These are phyloP conservation scores for Drosophila cracens DNA, from an alignment of 2,888 invertebrate genomes.

Conservation along the genomic window DNA sequence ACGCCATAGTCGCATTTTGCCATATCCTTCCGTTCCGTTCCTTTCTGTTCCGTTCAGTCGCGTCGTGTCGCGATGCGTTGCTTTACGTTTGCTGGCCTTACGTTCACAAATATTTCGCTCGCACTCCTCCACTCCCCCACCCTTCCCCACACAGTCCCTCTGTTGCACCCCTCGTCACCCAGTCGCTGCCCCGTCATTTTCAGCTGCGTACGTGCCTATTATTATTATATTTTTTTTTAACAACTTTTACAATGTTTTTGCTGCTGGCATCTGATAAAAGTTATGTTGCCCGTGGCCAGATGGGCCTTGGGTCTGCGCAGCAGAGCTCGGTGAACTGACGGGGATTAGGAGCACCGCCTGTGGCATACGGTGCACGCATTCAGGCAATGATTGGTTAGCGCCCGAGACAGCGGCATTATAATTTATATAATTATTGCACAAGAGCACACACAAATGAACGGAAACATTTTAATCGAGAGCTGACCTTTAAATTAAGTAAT, in stretches of 20 bases:
- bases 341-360: constrained; percentile 37
- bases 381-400: constrained; percentile 41
- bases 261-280: constrained; percentile 70
- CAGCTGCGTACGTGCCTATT: constrained; percentile 75
- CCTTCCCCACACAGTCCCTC: not conserved
- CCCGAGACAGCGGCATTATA: constrained; percentile 34
- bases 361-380: constrained; percentile 48
- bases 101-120: constrained; percentile 66
- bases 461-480: constrained; percentile 2
- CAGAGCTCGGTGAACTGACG: not conserved
- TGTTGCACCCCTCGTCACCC: constrained; percentile 12
- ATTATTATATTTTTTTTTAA: constrained; percentile 53
- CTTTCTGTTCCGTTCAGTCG: constrained; percentile 15
- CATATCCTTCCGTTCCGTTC: constrained; percentile 69
- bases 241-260: constrained; percentile 75
- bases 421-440: constrained; percentile 46
- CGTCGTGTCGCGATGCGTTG: constrained; percentile 54
- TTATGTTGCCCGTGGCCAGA: constrained; percentile 34
- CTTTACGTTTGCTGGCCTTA: constrained; percentile 55
- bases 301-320: not conserved
- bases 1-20: constrained; percentile 72
- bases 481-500: constrained; percentile 10
- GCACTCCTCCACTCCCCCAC: constrained; percentile 5
- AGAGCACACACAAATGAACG: constrained; percentile 22
- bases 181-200: constrained; percentile 52